Evolutionary conservation across 2,888 invertebrate species (phyloP), one percentile per base, ranked within the genome.

Genomic region (Tubiluchus corallicola): DNA sequence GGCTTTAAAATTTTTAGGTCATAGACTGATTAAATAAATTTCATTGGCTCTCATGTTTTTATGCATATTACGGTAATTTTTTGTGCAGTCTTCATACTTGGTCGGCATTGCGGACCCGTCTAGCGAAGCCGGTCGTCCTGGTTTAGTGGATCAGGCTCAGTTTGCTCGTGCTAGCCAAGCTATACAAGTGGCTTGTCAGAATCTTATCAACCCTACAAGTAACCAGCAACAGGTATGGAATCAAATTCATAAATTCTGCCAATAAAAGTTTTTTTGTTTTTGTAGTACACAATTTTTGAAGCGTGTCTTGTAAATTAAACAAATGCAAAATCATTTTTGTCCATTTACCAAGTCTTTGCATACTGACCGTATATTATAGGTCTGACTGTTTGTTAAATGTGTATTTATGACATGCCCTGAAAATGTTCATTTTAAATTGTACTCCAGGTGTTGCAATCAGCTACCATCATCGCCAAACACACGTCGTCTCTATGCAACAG

Each of bases 401-500:
- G n/a, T n/a, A n/a, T n/a, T n/a, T n/a, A n/a, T n/a, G n/a, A n/a
- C n/a, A n/a, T n/a, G n/a, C n/a, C n/a, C n/a, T n/a, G n/a, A n/a
- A n/a, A n/a, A n/a, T n/a, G n/a, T n/a, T n/a, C n/a, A n/a, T n/a
- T n/a, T n/a, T n/a, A n/a, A n/a, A 1, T 38, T 15, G n/a, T 43
- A 21, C 50, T 53, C 0, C 68, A 77, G 72, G 81, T 90, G 45
- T 69, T 92, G 20, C 78, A 83, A 2, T 88, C 90, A 0, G 82
- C 94, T 0, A 92, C 92, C 0, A 75, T 81, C 49, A 84, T 96
- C 42, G 96, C 96, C 13, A 90, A 88, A 62, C 88, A 96, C 67
- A 94, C 96, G 0, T 84, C 85, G 50, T 79, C 87, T 4, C 71
- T 98, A 42, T 96, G 96, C 66, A 92, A 90, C 61, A 82, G 90